Evolutionary conservation across 1,140 invertebrate species (phyloP), one percentile per base, ranked within the genome.

Genomic region (Drosophila kikkawai): DNA sequence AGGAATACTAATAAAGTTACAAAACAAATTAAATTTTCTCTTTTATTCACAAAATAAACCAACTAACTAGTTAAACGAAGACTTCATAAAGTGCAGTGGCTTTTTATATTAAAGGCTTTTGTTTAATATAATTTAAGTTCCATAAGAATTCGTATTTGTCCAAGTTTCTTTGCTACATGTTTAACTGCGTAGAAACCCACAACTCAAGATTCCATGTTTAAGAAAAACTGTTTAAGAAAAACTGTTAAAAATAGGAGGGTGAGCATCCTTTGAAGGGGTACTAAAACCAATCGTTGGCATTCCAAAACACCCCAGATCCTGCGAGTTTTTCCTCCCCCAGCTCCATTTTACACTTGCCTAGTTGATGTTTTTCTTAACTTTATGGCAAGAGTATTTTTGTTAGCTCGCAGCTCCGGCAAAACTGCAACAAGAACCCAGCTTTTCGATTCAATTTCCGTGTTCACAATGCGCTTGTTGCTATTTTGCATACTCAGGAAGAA

Each of bases 371-470:
- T 90, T 75, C 69, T 61, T 73, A 64, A 81, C 59, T 88, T 84
- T 88, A 67, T 61, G 69, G 77, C 58, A 56, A 59, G 48, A 53
- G 81, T 75, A 90, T 88, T 88, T 90, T 84, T 80, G 68, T 82
- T 83, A 50, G 84, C 61, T 42, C 32, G 41, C 5, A 67, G 48
- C 70, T 26, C 41, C 50, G 53, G 42, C 22, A 51, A 13, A 59
- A 66, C 56, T 47, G 41, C 45, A 42, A 58, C 79, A 59, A 82
- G 56, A 58, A 65, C 41, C 34, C n/a, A 77, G 83, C 66, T 90
- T 90, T 78, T 79, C 75, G 81, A 88, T 88, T 90, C 84, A 88
- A 88, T 88, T 88, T 88, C 84, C 84, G 85, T 88, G 66, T 69
- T 79, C 61, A 75, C 80, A 88, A 79, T 79, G 68, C 65, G 85